These are phyloP conservation scores for Microctenopoma lineatum DNA, from an alignment of 2,797 vertebrate species.

Conservation along the genomic window DNA sequence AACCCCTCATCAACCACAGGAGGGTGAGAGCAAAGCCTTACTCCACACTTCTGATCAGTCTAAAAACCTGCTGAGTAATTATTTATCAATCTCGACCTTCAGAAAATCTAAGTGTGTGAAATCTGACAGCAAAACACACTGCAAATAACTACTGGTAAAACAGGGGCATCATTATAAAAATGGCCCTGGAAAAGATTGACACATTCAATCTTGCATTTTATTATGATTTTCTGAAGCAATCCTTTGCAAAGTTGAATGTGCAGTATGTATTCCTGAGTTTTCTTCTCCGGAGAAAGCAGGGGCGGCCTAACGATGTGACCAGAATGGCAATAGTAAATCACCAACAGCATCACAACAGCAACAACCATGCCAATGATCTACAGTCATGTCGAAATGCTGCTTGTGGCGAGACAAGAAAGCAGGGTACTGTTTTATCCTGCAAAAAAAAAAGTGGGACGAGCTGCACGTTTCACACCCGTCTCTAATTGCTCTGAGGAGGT, in stretches of 20 bases:
- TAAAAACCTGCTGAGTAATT: constrained; percentile 40
- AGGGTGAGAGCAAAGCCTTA: constrained; percentile 32
- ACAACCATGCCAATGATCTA: constrained; percentile 66
- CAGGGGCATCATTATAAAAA: constrained; percentile 24
- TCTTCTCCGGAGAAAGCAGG: constrained; percentile 73
- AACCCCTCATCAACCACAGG: constrained; percentile 43
- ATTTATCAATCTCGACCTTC: constrained; percentile 37
- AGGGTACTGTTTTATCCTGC: constrained; percentile 10
- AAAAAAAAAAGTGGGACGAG: constrained; percentile 15
- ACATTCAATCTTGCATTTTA: constrained; percentile 49
- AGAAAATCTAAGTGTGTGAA: constrained; percentile 41
- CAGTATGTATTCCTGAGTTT: constrained; percentile 84
- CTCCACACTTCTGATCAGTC: constrained; percentile 38
- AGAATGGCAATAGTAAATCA: constrained; percentile 57
- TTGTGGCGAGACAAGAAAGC: constrained; percentile 17
- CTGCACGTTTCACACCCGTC: constrained; percentile 31
- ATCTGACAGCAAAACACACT: constrained; percentile 47
- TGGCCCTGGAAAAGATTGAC: constrained; percentile 25
- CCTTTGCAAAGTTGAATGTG: constrained; percentile 71
- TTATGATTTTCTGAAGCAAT: constrained; percentile 65
- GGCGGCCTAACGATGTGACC: constrained; percentile 58
- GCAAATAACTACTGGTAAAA: constrained; percentile 31
- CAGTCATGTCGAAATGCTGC: constrained; percentile 34
- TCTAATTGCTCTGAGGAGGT: constrained; percentile 31
- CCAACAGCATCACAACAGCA: constrained; percentile 63